phyloP scores from a whole-genome alignment of 2,888 invertebrate species.

The Rhamphomyia laevipes region DNA sequence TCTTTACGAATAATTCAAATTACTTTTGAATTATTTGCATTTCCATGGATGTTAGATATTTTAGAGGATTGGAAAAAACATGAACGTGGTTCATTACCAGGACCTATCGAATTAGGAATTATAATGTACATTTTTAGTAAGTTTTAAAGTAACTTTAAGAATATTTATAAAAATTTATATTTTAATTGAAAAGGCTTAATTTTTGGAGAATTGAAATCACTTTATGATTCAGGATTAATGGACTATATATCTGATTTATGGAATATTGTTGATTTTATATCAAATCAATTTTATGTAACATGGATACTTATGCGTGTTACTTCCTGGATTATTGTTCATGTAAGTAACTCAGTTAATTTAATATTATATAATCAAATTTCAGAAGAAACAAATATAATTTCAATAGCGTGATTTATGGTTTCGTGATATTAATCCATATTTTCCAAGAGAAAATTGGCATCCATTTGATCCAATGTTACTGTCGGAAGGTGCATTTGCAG shows the following conservation, averaged over 20 bases:
- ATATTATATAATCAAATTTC: no score
- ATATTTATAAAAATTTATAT: background rate
- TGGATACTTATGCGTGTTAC: conserved; percentile 83
- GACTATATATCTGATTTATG: conserved; percentile 93
- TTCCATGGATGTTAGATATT: conserved; percentile 61
- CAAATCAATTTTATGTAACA: conserved; percentile 88
- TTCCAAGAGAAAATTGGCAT: conserved; percentile 84
- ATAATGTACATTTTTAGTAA: conserved; percentile 81
- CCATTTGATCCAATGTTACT: conserved; percentile 91
- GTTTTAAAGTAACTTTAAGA: conserved; percentile 19
- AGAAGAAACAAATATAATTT: background rate
- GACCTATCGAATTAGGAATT: conserved; percentile 70
- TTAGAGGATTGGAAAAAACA: conserved; percentile 65
- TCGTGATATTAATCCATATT: conserved; percentile 64
- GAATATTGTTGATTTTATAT: conserved; percentile 97
- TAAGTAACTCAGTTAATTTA: conserved; percentile 37
- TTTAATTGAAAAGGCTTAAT: conserved; percentile 59
- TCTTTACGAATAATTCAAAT: conserved; percentile 84
- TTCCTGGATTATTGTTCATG: conserved; percentile 82
- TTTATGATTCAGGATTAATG: conserved; percentile 81
- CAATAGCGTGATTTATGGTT: conserved; percentile 52
- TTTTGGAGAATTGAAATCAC: conserved; percentile 82
- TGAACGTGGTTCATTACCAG: conserved; percentile 67
- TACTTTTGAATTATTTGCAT: conserved; percentile 65
- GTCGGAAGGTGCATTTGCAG: conserved; percentile 86